phyloP scores from a whole-genome alignment of 2,797 vertebrate species.

The Sebastiscus tertius region DNA sequence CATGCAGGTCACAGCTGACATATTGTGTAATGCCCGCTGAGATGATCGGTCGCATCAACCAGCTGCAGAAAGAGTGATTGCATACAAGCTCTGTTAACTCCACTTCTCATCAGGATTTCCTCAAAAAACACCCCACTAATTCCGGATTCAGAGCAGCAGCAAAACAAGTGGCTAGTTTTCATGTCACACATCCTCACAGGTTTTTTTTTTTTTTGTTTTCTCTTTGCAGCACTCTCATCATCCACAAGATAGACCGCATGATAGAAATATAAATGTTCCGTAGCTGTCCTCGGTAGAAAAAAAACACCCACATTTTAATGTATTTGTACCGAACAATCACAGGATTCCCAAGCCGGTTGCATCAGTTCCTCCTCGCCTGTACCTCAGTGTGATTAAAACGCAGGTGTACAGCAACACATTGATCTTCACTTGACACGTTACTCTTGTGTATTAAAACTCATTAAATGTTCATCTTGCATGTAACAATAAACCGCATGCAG shows the following conservation, averaged over 20 bases:
- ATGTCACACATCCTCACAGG: constrained; percentile 34
- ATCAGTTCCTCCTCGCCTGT: constrained; percentile 1
- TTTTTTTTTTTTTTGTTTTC: not conserved
- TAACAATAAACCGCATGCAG: constrained; percentile 10
- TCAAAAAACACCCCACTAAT: constrained; percentile 32
- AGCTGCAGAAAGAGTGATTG: constrained; percentile 56
- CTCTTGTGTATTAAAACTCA: constrained; percentile 34
- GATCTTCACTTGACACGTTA: constrained; percentile 20
- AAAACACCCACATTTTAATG: constrained; percentile 20
- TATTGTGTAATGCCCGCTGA: constrained; percentile 37
- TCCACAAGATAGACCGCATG: constrained; percentile 32
- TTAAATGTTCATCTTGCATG: constrained; percentile 5
- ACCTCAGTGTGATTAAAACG: constrained; percentile 21
- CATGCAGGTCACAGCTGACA: constrained; percentile 59
- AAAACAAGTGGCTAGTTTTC: constrained; percentile 49
- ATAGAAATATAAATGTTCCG: constrained; percentile 48
- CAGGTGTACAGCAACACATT: constrained; percentile 17
- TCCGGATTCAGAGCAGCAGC: constrained; percentile 31
- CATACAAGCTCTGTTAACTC: constrained; percentile 37
- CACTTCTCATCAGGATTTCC: constrained; percentile 45
- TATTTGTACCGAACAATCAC: constrained; percentile 31
- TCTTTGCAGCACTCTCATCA: constrained; percentile 22
- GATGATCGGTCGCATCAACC: constrained; percentile 43
- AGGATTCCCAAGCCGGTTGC: constrained; percentile 26
- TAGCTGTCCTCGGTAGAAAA: not conserved